Conservation (phyloP, 2,797 vertebrate species). For the Podargus strigoides region DNA sequence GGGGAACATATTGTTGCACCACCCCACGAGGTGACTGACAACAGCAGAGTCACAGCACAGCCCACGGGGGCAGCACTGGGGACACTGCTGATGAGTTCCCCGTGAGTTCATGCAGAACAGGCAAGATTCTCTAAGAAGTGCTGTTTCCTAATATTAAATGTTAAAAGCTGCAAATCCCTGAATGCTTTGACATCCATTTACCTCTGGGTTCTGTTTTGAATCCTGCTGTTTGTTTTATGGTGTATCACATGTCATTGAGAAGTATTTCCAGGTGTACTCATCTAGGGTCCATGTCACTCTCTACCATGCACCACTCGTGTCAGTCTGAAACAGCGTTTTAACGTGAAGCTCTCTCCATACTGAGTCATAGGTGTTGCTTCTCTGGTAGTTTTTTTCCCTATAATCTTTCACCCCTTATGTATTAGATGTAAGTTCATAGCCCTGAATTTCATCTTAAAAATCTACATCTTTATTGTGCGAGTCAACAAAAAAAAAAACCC, state of each 20-base stretch:
- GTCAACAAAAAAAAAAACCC: not conserved
- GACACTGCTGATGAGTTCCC: not conserved
- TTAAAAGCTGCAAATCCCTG: not conserved
- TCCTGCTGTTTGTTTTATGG: not conserved
- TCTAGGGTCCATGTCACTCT: fast-evolving
- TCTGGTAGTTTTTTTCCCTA: not conserved
- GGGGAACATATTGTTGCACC: not conserved
- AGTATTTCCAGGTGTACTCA: not conserved
- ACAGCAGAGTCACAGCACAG: not conserved
- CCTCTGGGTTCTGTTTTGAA: not conserved
- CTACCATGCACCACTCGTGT: fast-evolving
- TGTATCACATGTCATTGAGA: fast-evolving
- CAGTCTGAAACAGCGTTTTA: not conserved
- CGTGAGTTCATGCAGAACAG: not conserved
- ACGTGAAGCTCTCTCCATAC: not conserved
- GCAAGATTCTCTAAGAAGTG: not conserved
- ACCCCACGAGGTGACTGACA: not conserved
- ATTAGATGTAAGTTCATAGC: not conserved
- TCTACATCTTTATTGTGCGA: not conserved
- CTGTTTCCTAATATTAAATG: not conserved
- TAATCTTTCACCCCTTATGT: not conserved
- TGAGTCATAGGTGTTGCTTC: not conserved
- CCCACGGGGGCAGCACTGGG: not conserved
- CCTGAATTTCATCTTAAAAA: not conserved
- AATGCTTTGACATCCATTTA: not conserved